Percentiles rank a stretch among this genome's conserved stretches.
Conservation (phyloP, 2,797 vertebrate genomes). For the Heliangelus exortis region DNA sequence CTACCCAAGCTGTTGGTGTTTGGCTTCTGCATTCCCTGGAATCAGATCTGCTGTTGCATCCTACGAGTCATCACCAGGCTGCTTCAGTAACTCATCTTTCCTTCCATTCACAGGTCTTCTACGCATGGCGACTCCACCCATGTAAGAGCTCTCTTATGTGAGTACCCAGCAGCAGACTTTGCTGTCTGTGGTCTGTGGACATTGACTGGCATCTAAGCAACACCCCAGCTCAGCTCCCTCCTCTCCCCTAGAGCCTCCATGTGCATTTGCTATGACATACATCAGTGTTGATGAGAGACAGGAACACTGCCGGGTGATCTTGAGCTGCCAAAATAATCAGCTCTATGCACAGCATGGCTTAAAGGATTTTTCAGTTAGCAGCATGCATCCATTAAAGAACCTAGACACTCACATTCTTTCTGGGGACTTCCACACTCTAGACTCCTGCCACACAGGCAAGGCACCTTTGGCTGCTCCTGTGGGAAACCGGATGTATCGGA, state of each 20-base stretch:
- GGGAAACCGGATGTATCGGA: slow-evolving; percentile 84
- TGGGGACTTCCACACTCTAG: slow-evolving; percentile 35
- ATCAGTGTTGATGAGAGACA: slow-evolving; percentile 76
- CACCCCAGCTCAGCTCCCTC: slow-evolving; percentile 80
- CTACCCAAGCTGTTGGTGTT: not conserved
- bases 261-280: slow-evolving; percentile 78
- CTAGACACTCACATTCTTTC: slow-evolving; percentile 58
- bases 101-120: slow-evolving; percentile 67
- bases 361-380: slow-evolving; percentile 80
- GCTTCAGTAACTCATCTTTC: slow-evolving; percentile 68
- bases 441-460: slow-evolving; percentile 39
- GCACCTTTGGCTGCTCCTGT: slow-evolving; percentile 8
- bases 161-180: slow-evolving; percentile 78
- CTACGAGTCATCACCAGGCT: slow-evolving; percentile 48
- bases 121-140: slow-evolving; percentile 70
- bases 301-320: slow-evolving; percentile 74
- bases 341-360: slow-evolving; percentile 84
- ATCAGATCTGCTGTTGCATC: slow-evolving; percentile 44
- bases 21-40: slow-evolving; percentile 23
- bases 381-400: slow-evolving; percentile 77
- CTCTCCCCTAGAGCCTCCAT: slow-evolving; percentile 74
- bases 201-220: slow-evolving; percentile 81
- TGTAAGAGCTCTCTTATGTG: slow-evolving; percentile 83
- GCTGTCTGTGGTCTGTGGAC: slow-evolving; percentile 80
- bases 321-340: slow-evolving; percentile 83